phyloP scores from a whole-genome alignment of 2,888 invertebrate genomes.

The Aphodius granarius region DNA sequence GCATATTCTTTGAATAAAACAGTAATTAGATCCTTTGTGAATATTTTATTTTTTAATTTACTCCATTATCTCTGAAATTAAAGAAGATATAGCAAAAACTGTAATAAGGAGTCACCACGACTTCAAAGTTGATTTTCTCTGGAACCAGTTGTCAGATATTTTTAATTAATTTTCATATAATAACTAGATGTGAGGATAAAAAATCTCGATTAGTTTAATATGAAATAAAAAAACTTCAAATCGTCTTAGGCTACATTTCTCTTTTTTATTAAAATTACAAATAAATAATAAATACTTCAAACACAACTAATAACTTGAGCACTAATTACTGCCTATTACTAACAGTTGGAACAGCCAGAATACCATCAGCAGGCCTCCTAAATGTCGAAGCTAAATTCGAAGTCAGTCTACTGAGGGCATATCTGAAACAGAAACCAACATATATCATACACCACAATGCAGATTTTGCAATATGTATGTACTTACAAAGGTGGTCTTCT shows the following conservation, averaged over 20 bases:
- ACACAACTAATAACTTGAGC: background rate
- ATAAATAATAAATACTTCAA: background rate
- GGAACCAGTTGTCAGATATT: no score
- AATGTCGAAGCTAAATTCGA: background rate
- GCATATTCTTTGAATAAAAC: no score
- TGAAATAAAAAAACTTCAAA: background rate
- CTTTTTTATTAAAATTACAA: background rate
- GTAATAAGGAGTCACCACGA: no score
- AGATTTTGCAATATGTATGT: background rate
- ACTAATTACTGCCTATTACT: background rate
- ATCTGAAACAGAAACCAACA: background rate
- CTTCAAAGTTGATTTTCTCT: no score
- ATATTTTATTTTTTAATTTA: no score
- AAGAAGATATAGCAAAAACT: no score
- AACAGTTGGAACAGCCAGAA: background rate
- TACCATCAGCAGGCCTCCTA: background rate
- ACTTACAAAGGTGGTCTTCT: background rate
- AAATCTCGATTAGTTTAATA: background rate
- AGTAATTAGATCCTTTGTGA: no score
- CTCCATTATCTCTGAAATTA: no score
- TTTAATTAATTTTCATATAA: no score
- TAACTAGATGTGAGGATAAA: no score
- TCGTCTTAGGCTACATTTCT: background rate
- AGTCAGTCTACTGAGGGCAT: background rate
- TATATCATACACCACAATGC: background rate